Evolutionary conservation across 2,113 vertebrate species (phyloP).

Genomic region (Bos indicus): DNA sequence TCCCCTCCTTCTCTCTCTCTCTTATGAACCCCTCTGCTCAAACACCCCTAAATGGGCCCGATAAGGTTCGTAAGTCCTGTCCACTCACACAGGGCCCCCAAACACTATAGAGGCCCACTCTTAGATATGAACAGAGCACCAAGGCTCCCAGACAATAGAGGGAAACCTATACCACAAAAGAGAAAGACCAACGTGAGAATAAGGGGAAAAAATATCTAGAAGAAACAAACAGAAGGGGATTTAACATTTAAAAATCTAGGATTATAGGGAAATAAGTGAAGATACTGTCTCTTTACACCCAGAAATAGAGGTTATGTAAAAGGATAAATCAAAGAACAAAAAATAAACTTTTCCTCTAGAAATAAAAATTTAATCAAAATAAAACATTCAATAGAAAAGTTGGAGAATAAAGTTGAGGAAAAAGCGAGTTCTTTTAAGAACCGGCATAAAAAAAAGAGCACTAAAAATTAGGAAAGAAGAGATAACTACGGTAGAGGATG

Average conservation of each 20-base stretch:
- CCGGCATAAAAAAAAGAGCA: background rate
- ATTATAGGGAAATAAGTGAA: background rate
- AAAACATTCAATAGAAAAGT: background rate
- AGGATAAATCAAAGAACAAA: constrained; percentile 13
- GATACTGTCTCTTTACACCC: background rate
- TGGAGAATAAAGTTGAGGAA: background rate
- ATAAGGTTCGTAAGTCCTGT: background rate
- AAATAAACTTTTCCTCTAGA: background rate
- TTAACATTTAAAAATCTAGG: background rate
- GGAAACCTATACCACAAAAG: background rate
- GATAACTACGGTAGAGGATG: background rate
- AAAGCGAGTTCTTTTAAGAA: background rate
- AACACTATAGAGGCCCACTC: background rate
- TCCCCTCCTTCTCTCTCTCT: background rate
- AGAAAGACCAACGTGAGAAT: background rate
- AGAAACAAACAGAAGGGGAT: background rate
- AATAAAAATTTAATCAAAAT: constrained; percentile 22
- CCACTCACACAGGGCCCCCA: background rate
- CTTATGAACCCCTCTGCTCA: background rate
- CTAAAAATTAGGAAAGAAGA: background rate
- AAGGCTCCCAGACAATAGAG: background rate
- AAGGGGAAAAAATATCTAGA: background rate
- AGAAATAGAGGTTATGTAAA: background rate
- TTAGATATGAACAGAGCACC: background rate
- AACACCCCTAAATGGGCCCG: background rate